Evolutionary conservation across 2,797 vertebrate genomes (phyloP), one percentile per base, ranked within the genome.

Genomic region (Tangara arthus): DNA sequence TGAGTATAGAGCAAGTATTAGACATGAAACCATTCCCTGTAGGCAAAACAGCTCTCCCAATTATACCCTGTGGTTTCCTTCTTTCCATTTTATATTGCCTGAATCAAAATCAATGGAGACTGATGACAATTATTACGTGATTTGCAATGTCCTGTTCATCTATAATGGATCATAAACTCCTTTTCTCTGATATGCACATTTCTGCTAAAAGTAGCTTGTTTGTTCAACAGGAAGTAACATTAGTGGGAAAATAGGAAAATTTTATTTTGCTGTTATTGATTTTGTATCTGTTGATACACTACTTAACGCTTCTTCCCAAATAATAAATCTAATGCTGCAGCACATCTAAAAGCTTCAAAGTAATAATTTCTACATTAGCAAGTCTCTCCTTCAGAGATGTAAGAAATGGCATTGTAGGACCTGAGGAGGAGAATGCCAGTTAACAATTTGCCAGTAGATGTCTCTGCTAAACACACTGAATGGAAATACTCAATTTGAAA

Each of bases 381-480:
- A 27, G 11, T 42, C 6, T 79, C 18, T 52, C 44, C 14, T 59
- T n/a, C 27, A 44, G 59, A 78, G 27, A 21, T 57, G 8, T 63
- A 71, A 64, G 61, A 71, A 65, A 72, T 13, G 23, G 15, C 26
- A 20, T 24, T 15, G 26, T 11, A 68, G 34, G 41, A 64, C 28
- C 26, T 1, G 8, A 69, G 32, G n/a, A 81, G 46, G 17, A 77
- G 39, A 77, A 63, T 59, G 89, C 65, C 55, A 57, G 35, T 41
- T 83, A 87, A 66, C 6, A 21, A 63, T 72, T 56, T 81, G 55
- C 94, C 95, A 91, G 94, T 63, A 97, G 95, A 91, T 94, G 96
- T 94, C 96, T 91, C 96, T 94, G 89, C 91, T 86, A 93, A 97
- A 95, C 93, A 56, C 72, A n/a, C 3, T 34, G 82, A 82, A 42